Evolutionary conservation across 2,113 vertebrate species (phyloP), one percentile per base, ranked within the genome.

Genomic region (Semicossyphus pulcher): DNA sequence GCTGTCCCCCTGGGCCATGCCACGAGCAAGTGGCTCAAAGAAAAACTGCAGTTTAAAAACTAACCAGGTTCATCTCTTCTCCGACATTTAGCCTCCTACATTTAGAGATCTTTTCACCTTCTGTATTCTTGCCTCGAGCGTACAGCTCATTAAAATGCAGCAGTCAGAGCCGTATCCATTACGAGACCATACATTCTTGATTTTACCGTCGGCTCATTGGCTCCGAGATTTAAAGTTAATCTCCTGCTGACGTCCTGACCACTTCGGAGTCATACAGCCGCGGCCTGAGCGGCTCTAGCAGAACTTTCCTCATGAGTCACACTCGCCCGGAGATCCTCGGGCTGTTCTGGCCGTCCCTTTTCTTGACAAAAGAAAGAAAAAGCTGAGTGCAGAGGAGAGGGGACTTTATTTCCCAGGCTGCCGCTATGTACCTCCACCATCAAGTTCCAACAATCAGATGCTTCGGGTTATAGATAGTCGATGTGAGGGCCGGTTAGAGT

Each of bases 321-420:
- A 23, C 8, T 12, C 45, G 25, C 63, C 57, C 28, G 53, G 65
- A 67, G 54, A 67, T 76, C 75, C 63, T 44, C 28, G 32, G 73
- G 76, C 83, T 56, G 36, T 56, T 76, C 68, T 67, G 62, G 54
- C 59, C 68, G 82, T 56, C 41, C 52, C 53, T 67, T 48, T 71
- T 78, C 53, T 79, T 65, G 68, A 85, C 71, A 79, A 67, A 74
- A 60, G 65, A 74, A 71, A n/a, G n/a, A n/a, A 44, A 80, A 71
- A 86, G 63, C 64, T 75, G 85, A 85, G 63, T 63, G 25, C 56
- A 76, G 41, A 56, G 31, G 34, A 31, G 28, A 23, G 18, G 25
- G n/a, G 47, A 51, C 42, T 61, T 81, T 44, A 58, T 39, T 78
- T 68, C 56, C 62, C 59, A 62, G 53, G n/a, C 49, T 36, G 51